Evolutionary conservation across 2,888 invertebrate genomes (phyloP).

Genomic region (Melanophora roralis): DNA sequence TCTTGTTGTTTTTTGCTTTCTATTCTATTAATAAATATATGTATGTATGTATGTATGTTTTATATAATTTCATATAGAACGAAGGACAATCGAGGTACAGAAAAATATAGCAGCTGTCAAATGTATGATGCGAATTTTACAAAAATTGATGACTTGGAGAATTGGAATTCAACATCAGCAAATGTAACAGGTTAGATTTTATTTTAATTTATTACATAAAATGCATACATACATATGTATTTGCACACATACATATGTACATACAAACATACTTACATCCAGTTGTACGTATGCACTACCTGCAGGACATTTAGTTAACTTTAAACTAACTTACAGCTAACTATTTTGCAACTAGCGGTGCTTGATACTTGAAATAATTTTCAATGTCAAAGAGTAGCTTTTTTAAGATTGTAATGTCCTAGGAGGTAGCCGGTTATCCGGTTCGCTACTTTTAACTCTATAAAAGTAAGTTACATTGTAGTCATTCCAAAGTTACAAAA

Average conservation of each 20-base stretch:
- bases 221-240: background rate
- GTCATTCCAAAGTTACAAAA: too few relatives aligned
- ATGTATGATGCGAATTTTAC: slow-evolving; percentile 77
- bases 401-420: too few relatives aligned
- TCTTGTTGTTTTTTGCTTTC: slow-evolving; percentile 21
- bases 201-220: slow-evolving; percentile 1
- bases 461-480: too few relatives aligned
- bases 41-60: background rate
- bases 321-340: too few relatives aligned
- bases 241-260: background rate
- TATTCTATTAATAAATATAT: slow-evolving; percentile 43
- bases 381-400: too few relatives aligned
- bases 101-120: slow-evolving; percentile 77
- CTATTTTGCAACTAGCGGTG: too few relatives aligned
- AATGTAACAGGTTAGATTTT: slow-evolving; percentile 69
- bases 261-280: slow-evolving; percentile 15
- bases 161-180: slow-evolving; percentile 67
- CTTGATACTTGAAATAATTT: too few relatives aligned
- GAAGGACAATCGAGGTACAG: slow-evolving; percentile 74
- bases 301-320: too few relatives aligned
- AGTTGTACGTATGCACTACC: too few relatives aligned
- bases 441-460: too few relatives aligned
- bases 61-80: slow-evolving; percentile 53
- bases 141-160: slow-evolving; percentile 68
- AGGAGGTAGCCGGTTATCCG: too few relatives aligned